Evolutionary conservation across 2,888 invertebrate genomes (phyloP).

Genomic region (Andrena fulva): DNA sequence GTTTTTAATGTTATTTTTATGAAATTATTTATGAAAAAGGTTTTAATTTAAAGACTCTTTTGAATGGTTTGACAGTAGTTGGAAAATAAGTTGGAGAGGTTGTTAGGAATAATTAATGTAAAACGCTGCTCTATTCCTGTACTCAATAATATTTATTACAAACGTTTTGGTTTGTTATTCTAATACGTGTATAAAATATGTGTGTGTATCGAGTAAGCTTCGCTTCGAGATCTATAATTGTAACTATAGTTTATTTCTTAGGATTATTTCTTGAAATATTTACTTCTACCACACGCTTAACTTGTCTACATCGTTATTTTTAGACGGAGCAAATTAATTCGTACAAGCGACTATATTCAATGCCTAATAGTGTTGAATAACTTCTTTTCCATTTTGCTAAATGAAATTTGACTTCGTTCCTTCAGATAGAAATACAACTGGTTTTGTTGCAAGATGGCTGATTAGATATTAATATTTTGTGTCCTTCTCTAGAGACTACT

Average conservation of each 20-base stretch:
- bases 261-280: conserved; percentile 3
- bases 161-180: conserved; percentile 18
- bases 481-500: no score
- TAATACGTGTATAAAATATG: conserved; percentile 35
- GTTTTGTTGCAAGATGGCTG: neutral
- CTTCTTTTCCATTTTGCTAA: neutral
- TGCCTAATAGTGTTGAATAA: neutral
- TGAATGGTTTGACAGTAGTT: neutral
- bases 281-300: conserved; percentile 8
- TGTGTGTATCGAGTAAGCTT: conserved; percentile 7
- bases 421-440: neutral
- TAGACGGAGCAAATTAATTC: neutral
- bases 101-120: neutral
- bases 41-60: neutral
- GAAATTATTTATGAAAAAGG: no score
- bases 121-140: neutral
- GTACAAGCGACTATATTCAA: neutral
- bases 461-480: no score
- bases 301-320: neutral
- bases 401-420: neutral
- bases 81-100: neutral
- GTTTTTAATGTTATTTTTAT: no score
- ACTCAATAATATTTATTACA: conserved; percentile 27
- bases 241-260: conserved; percentile 24
- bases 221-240: neutral